phyloP scores from a whole-genome alignment of 2,113 vertebrate species.

The Gallinago paraguaiae region DNA sequence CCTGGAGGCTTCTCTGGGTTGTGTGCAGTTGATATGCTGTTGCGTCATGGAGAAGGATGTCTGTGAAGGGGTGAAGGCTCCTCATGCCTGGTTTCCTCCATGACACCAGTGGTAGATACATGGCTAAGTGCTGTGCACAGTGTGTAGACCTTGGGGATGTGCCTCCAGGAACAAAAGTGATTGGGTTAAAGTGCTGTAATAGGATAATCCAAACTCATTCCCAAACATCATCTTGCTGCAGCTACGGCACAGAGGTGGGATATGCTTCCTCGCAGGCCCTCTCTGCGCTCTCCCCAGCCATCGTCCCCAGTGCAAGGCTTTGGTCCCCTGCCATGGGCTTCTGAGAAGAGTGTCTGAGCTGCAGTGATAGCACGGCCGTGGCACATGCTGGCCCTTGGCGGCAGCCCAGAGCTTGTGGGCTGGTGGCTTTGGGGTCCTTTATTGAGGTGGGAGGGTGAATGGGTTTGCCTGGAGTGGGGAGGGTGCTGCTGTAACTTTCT shows the following conservation, averaged over 20 bases:
- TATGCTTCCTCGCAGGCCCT: neutral
- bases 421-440: neutral
- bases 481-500: neutral
- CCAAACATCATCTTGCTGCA: neutral
- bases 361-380: neutral
- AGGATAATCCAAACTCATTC: neutral
- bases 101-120: neutral
- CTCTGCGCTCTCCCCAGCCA: neutral
- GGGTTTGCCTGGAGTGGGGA: neutral
- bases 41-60: neutral
- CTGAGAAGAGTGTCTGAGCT: neutral
- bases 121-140: no score
- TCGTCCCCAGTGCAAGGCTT: fast-evolving
- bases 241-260: neutral
- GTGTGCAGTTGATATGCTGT: neutral
- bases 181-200: neutral
- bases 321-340: neutral
- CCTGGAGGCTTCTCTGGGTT: no score
- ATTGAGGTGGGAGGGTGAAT: neutral
- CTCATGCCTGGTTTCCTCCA: neutral
- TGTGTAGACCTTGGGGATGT: neutral
- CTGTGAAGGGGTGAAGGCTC: neutral
- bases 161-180: neutral
- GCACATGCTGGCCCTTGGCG: neutral
- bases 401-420: neutral